A percentile compares a stretch with the other conserved stretches of the same genome.
Evolutionary conservation across 2,888 invertebrate genomes (phyloP).

Genomic region (Patella pellucida): DNA sequence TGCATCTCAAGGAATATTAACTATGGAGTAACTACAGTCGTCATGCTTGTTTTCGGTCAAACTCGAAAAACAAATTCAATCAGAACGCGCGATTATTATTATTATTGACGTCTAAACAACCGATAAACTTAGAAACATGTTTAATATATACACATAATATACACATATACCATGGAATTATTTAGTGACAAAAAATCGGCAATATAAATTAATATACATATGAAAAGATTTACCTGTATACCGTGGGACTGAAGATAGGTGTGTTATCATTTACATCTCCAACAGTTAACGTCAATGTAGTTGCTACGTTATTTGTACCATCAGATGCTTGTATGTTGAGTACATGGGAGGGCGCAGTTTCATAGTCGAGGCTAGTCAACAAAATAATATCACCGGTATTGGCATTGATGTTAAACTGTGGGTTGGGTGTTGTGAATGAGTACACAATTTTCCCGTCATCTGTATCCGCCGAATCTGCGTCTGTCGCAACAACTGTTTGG

Average conservation of each 20-base stretch:
- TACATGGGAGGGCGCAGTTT: conserved; percentile 34
- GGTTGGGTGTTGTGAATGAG: conserved; percentile 38
- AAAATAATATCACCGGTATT: conserved; percentile 44
- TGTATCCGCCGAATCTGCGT: conserved; percentile 43
- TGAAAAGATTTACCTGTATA: conserved; percentile 38
- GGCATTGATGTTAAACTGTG: conserved; percentile 45
- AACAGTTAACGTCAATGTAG: conserved; percentile 52
- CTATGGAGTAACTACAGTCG: no score
- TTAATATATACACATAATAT: no score
- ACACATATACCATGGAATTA: background rate
- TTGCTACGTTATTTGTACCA: conserved; percentile 38
- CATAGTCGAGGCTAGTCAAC: conserved; percentile 43
- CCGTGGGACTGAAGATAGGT: conserved; percentile 42
- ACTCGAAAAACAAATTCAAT: no score
- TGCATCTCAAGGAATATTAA: no score
- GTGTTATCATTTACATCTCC: conserved; percentile 62
- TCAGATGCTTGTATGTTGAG: conserved; percentile 49
- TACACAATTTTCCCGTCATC: conserved; percentile 42
- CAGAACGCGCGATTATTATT: no score
- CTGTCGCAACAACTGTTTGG: conserved; percentile 41
- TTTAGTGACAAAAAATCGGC: background rate
- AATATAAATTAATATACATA: no score
- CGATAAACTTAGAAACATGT: no score
- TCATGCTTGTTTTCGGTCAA: no score
- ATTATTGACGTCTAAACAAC: no score